Evolutionary conservation across 30 jellyfish, hydroid and myxozoan genomes (phyloP), one percentile per base, ranked within the genome.

Genomic region (Haliclystus octoradiatus): DNA sequence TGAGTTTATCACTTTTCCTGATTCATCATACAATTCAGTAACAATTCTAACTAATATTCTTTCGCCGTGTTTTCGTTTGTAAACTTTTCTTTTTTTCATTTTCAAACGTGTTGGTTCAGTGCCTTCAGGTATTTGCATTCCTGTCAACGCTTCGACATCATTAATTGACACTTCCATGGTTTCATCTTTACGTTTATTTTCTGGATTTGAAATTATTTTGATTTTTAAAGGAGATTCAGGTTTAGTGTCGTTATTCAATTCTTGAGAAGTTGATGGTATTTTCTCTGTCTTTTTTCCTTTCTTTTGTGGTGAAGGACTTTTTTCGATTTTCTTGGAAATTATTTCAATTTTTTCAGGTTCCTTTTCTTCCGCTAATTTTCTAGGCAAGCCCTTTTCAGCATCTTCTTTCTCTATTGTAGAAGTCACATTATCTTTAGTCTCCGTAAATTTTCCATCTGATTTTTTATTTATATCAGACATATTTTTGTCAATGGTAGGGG

Each of bases 401-500:
- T 52, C 78, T 12, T 66, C 69, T 13, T 84, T 77, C 62, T 87
- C 96, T 26, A 77, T 83, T 66, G 73, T 79, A 40, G 79, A 92
- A 53, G 79, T 63, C 53, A 64, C 85, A 47, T 94, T 94, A 66
- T 50, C 51, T 31, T 68, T 71, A 62, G 71, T 73, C 84, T n/a
- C n/a, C n/a, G n/a, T n/a, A n/a, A n/a, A n/a, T n/a, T n/a, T n/a
- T n/a, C n/a, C n/a, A n/a, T n/a, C n/a, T n/a, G n/a, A n/a, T n/a
- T n/a, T n/a, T n/a, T n/a, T n/a, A n/a, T n/a, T n/a, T n/a, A n/a
- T n/a, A n/a, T n/a, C n/a, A n/a, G n/a, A n/a, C n/a, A n/a, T n/a
- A n/a, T n/a, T n/a, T n/a, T n/a, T n/a, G n/a, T n/a, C 93, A 79
- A 51, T 63, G 84, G 34, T 87, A 84, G 26, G 92, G 79, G 31